Conservation (phyloP, 2,888 invertebrate genomes). For the Melinaea marsaeus region DNA sequence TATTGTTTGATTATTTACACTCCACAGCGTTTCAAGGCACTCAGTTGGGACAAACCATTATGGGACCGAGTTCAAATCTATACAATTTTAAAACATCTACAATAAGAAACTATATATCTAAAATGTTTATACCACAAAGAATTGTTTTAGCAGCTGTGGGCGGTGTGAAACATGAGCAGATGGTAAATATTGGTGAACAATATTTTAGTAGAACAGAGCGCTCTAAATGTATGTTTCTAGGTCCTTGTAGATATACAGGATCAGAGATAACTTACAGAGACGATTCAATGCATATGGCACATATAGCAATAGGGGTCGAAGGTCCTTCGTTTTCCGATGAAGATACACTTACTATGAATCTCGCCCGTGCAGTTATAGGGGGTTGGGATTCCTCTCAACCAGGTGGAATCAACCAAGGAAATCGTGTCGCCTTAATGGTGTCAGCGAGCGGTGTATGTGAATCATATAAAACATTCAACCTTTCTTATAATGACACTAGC, state of each 20-base stretch:
- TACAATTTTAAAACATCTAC: constrained; percentile 79
- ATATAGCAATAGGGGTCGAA: constrained; percentile 94
- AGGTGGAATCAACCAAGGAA: constrained; percentile 88
- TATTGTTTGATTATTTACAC: constrained; percentile 64
- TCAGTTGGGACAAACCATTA: constrained; percentile 53
- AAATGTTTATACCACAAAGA: constrained; percentile 91
- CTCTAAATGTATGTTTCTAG: constrained; percentile 69
- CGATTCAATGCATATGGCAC: constrained; percentile 91
- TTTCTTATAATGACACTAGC: constrained; percentile 98
- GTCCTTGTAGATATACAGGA: constrained; percentile 88
- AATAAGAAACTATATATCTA: constrained; percentile 85
- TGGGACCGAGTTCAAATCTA: constrained; percentile 84
- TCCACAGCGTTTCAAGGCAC: constrained; percentile 69
- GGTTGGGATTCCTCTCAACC: constrained; percentile 93
- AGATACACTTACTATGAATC: constrained; percentile 94
- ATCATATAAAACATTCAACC: constrained; percentile 96
- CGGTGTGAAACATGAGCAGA: constrained; percentile 90
- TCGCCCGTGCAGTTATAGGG: constrained; percentile 94
- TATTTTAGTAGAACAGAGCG: constrained; percentile 81
- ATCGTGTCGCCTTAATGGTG: constrained; percentile 84
- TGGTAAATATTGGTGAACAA: constrained; percentile 85
- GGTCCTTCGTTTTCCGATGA: constrained; percentile 93
- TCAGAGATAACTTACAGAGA: constrained; percentile 92
- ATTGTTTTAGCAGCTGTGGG: constrained; percentile 96
- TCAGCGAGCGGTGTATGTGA: constrained; percentile 85